Evolutionary conservation across 2,113 vertebrate genomes (phyloP), one percentile per base, ranked within the genome.

Genomic region (Apeltes quadracus): DNA sequence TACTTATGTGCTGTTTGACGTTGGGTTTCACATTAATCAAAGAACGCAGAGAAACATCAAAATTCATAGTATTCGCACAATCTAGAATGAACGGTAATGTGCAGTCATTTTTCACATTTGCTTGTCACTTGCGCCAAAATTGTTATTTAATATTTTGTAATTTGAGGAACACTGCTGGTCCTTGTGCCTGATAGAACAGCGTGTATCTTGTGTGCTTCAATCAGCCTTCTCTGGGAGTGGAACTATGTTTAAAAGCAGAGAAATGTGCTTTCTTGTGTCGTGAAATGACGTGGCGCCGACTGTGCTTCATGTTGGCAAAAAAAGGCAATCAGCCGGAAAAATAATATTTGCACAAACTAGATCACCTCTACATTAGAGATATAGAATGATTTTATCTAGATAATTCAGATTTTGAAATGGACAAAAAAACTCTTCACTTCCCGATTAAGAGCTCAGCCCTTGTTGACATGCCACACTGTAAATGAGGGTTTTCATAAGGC

Each of bases 231-330:
- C 59, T 36, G 23, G n/a, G 61, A 65, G 46, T 53, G 36, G 12
- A 25, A 18, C 23, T 29, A 54, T 11, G 46, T 75, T 76, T 29
- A 44, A 61, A 68, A 80, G 53, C 72, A 58, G 57, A 75, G 68
- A 55, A 81, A 78, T 87, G 87, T 90, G 87, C 86, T 85, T 84
- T 69, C 34, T 65, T 76, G 64, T 51, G 74, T 44, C 23, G 9
- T 54, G 61, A 76, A 65, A 83, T 50, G 15, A 67, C 72, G 50
- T 25, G 25, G 64, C 18, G 54, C 23, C 13, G 41, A 55, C 70
- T 90, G 85, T 85, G 85, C 87, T 88, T 85, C 72, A 57, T 72
- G 77, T 84, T 88, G 77, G 78, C 80, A 84, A 38, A 54, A 44
- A 39, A 48, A 69, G 57, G 46, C 13, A 61, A 78, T 74, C 23